These are phyloP conservation scores for Sympetrum striolatum DNA, from an alignment of 2,888 invertebrate genomes.

Conservation along the genomic window DNA sequence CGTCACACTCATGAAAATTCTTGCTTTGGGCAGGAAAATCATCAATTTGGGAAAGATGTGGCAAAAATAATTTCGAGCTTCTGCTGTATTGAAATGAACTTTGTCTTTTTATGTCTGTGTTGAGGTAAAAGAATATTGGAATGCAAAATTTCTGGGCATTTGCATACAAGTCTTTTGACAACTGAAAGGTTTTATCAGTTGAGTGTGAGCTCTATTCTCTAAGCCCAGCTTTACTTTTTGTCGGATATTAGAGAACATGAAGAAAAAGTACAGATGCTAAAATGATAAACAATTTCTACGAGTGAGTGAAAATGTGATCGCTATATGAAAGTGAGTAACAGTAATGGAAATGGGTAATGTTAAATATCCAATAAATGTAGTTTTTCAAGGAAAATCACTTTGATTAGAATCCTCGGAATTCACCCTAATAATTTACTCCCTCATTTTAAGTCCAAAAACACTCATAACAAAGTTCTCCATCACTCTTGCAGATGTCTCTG, in stretches of 20 bases:
- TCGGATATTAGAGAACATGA: neutral
- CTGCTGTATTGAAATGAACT: neutral
- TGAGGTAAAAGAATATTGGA: neutral
- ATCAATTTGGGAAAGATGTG: neutral
- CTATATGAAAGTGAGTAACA: slow-evolving; percentile 18
- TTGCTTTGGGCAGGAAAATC: neutral
- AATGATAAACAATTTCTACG: neutral
- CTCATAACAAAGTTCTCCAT: slow-evolving; percentile 1
- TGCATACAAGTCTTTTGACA: neutral
- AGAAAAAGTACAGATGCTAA: neutral
- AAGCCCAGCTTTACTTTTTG: neutral
- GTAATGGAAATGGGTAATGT: slow-evolving; percentile 24
- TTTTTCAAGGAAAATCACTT: neutral
- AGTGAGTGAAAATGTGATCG: neutral
- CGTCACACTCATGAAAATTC: neutral
- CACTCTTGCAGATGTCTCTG: neutral
- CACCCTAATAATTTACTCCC: neutral
- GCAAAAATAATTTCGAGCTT: neutral
- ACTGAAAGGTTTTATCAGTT: neutral
- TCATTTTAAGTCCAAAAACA: neutral
- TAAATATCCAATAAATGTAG: slow-evolving; percentile 15
- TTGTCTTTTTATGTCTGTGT: neutral
- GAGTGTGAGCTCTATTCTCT: neutral
- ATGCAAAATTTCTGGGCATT: neutral
- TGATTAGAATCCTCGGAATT: neutral